Evolutionary conservation across 1,140 invertebrate genomes (phyloP).

Genomic region (Eubasilissa regina): DNA sequence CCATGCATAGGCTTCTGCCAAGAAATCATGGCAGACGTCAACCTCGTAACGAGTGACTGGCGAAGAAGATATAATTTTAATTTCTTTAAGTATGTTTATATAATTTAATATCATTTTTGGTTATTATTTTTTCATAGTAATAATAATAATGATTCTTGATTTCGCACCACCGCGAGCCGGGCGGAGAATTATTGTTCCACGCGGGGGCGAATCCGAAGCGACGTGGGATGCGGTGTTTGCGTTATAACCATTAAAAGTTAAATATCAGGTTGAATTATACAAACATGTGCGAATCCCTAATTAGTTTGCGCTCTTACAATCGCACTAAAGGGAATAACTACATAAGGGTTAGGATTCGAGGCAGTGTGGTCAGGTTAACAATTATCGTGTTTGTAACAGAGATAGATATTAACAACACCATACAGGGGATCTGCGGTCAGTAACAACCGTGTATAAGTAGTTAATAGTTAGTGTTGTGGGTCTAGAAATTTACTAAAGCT

Average conservation of each 20-base stretch:
- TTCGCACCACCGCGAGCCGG: too few species aligned
- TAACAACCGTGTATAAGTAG: conserved; percentile 16
- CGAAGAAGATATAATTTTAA: too few species aligned
- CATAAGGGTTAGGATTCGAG: conserved; percentile 5
- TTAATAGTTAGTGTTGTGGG: conserved; percentile 4
- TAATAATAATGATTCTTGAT: too few species aligned
- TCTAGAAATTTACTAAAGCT: too few species aligned
- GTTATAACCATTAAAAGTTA: neutral
- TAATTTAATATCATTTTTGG: too few species aligned
- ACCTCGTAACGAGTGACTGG: too few species aligned
- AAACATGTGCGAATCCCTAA: conserved; percentile 14
- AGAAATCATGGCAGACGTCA: too few species aligned
- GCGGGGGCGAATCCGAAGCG: neutral
- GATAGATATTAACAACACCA: conserved; percentile 11
- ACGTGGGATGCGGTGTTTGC: neutral
- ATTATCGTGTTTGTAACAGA: conserved; percentile 27
- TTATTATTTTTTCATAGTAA: too few species aligned
- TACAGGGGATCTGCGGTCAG: neutral
- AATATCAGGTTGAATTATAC: conserved; percentile 1
- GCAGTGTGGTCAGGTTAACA: conserved; percentile 29
- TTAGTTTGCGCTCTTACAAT: conserved; percentile 2
- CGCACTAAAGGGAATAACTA: neutral
- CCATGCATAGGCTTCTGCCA: too few species aligned
- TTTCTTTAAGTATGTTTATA: too few species aligned
- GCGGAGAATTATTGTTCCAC: too few species aligned